Percentiles rank a stretch among this genome's conserved stretches.
These are phyloP conservation scores for Cinclus mexicanus DNA, from an alignment of 2,113 vertebrate species.

Conservation along the genomic window DNA sequence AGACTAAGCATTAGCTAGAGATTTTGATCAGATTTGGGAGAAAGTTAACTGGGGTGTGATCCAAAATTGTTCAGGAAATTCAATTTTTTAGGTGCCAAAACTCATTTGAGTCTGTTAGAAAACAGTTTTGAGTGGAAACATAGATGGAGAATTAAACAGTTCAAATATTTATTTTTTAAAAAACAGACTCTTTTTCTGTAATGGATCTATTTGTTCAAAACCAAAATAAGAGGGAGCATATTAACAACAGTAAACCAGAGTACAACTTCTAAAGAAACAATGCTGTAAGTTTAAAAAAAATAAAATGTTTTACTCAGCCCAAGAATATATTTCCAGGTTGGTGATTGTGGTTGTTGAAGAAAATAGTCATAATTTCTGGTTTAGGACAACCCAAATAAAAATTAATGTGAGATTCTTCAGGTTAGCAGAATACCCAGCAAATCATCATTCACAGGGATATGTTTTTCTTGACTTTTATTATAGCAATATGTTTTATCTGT, in stretches of 20 bases:
- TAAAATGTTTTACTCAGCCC: neutral
- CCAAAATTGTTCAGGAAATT: neutral
- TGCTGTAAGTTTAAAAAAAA: neutral
- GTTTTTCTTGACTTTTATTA: slow-evolving; percentile 17
- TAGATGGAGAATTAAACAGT: neutral
- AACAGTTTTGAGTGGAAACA: neutral
- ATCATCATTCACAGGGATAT: neutral
- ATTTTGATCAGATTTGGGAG: neutral
- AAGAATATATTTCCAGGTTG: neutral
- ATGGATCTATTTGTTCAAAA: neutral
- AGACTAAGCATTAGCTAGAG: neutral
- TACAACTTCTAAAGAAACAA: neutral
- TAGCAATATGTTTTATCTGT: slow-evolving; percentile 6
- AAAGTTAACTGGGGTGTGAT: neutral
- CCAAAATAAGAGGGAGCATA: neutral
- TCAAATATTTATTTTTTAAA: neutral
- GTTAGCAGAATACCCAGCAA: slow-evolving; percentile 1
- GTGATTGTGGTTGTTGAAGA: neutral
- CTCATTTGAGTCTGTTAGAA: neutral
- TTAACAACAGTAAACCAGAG: neutral
- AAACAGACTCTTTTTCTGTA: neutral
- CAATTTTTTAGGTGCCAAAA: neutral
- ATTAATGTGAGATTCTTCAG: slow-evolving; percentile 1
- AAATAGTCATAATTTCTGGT: neutral
- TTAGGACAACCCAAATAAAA: slow-evolving; percentile 20